Conservation (phyloP, 2,888 invertebrate species). For the Psococerastis gibbosa region DNA sequence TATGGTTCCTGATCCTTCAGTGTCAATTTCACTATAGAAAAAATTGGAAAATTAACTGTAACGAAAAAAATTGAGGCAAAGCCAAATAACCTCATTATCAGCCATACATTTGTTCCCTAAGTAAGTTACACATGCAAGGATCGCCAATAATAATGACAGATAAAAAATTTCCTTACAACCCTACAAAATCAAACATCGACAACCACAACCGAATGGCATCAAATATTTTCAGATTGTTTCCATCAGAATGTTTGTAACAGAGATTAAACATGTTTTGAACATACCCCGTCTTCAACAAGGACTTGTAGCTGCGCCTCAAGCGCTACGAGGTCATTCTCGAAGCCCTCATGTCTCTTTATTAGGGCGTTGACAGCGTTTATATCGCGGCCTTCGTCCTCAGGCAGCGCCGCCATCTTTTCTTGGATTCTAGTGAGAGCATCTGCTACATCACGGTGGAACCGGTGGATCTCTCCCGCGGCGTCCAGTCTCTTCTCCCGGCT, state of each 20-base stretch:
- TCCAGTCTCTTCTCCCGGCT: constrained; percentile 70
- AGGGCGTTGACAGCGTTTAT: constrained; percentile 68
- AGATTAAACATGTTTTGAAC: background rate
- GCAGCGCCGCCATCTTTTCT: constrained; percentile 72
- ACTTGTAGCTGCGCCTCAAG: constrained; percentile 81
- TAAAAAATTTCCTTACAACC: no score
- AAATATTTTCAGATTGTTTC: background rate
- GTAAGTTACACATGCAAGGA: no score
- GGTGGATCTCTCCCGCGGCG: constrained; percentile 92
- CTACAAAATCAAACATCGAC: no score
- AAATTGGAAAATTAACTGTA: no score
- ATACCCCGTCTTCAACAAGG: constrained; percentile 76
- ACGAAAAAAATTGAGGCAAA: no score
- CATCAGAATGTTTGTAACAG: background rate
- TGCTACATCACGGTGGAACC: constrained; percentile 89
- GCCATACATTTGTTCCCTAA: no score
- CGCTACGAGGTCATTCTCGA: constrained; percentile 83
- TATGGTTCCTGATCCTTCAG: no score
- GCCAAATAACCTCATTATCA: no score
- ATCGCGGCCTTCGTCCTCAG: constrained; percentile 62
- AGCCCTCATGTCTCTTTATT: constrained; percentile 73
- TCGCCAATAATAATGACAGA: no score
- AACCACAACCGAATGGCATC: no score
- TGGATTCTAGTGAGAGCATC: constrained; percentile 78
- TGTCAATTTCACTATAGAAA: no score